Evolutionary conservation across 1,140 invertebrate species (phyloP).

Genomic region (Harpegnathos saltator): DNA sequence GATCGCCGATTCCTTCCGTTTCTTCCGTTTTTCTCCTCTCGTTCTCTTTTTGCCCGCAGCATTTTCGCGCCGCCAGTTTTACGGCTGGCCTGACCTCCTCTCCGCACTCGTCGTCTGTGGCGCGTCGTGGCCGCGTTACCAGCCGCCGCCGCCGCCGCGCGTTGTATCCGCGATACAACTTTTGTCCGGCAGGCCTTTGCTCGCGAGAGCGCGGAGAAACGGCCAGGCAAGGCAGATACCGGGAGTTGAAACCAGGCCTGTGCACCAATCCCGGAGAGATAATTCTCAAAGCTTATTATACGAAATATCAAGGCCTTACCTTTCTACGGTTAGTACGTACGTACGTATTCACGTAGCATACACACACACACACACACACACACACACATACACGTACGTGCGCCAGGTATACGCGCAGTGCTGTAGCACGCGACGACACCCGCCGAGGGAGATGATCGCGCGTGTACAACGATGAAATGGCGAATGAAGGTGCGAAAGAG

Average conservation of each 20-base stretch:
- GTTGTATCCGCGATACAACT: conserved; percentile 52
- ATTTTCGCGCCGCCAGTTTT: conserved; percentile 52
- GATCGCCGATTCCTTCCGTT: conserved; percentile 9
- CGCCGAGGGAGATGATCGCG: background rate
- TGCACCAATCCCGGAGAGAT: conserved; percentile 71
- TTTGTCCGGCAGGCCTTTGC: conserved; percentile 57
- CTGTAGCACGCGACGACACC: conserved; percentile 33
- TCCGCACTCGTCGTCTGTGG: conserved; percentile 5
- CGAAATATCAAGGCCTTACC: conserved; percentile 80
- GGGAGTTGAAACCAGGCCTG: conserved; percentile 70
- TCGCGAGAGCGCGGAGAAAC: conserved; percentile 21
- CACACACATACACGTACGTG: background rate
- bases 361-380: no score
- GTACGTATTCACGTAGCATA: no score
- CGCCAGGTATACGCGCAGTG: conserved; percentile 1
- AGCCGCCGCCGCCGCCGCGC: background rate
- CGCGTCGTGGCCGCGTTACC: background rate
- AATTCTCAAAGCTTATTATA: conserved; percentile 79
- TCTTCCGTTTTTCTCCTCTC: background rate
- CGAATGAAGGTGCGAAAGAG: background rate
- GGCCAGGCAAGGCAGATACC: background rate
- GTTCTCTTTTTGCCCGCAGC: background rate
- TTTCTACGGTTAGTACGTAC: conserved; percentile 71
- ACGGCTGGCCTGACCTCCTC: conserved; percentile 39
- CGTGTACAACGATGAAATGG: background rate